These are phyloP conservation scores for Rhogogaster chlorosoma DNA, from an alignment of 2,888 invertebrate genomes.

Conservation along the genomic window DNA sequence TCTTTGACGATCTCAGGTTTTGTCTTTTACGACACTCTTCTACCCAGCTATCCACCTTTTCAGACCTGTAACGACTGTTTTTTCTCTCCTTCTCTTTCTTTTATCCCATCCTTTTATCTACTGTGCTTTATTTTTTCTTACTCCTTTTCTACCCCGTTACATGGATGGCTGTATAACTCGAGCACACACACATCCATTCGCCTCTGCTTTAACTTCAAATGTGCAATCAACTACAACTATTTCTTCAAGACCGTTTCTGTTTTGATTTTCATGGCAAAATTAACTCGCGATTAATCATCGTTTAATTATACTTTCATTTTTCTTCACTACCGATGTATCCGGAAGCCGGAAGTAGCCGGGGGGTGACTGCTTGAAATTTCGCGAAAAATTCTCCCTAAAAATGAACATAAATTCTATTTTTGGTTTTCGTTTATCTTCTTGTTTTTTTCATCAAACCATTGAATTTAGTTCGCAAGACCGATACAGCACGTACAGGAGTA, in stretches of 20 bases:
- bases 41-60: conserved; percentile 47
- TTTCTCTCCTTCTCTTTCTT: conserved; percentile 51
- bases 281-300: neutral
- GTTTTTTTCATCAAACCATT: neutral
- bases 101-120: conserved; percentile 34
- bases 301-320: neutral
- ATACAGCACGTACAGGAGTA: neutral
- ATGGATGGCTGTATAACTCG: neutral
- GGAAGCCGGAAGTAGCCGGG: neutral
- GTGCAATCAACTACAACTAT: neutral
- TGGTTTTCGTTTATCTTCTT: neutral
- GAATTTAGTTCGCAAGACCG: neutral
- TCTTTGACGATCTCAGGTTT: conserved; percentile 42
- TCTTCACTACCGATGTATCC: neutral
- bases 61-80: conserved; percentile 36
- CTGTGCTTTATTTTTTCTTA: neutral
- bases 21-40: conserved; percentile 43
- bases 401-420: neutral
- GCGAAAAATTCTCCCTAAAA: neutral
- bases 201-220: neutral
- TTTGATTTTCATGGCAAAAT: neutral
- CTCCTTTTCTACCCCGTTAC: neutral
- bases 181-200: neutral
- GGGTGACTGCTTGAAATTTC: neutral
- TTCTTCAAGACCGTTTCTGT: neutral